Base-by-base conservation (phyloP, 2,113 vertebrate species). In the Anser cygnoides region DNA sequence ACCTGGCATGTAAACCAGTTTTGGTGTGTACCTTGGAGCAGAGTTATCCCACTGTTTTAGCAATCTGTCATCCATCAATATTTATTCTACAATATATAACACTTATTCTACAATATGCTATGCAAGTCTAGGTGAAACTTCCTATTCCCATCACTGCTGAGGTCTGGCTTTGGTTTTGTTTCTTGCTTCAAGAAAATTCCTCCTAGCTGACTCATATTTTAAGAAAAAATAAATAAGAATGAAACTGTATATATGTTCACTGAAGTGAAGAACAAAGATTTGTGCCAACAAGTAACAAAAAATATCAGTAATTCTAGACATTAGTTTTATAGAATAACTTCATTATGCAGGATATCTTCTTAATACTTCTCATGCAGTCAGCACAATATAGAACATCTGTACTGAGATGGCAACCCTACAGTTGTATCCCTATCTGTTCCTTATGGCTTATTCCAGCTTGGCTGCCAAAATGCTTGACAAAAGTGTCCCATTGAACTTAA, bases 311-410 rank as follows among this genome's bases (percentile, higher is more conserved):
- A 39, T 85, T 80, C 11, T 43, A 65, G 25, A 5, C 12, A 37
- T 78, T 77, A 77, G 74, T 85, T 80, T 39, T 26, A 72, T 50
- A 81, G 54, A 85, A 70, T 72, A 89, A 57, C n/a, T 72, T 83
- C 35, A 85, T 89, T 77, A 93, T 91, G 39, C 16, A 83, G 41
- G 76, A 43, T 73, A 73, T 70, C 65, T 94, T 96, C 87, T 92
- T 93, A 70, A 83, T 83, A 95, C 65, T 73, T 92, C 65, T 88
- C 78, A 26, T 49, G 17, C 54, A 85, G 74, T 87, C 63, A 92
- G n/a, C 37, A 90, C 39, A 90, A 80, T 67, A 80, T 19, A 67
- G n/a, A 96, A 65, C 70, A 95, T 70, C 57, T 86, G 35, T 76
- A 89, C n/a, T 39, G 91, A 92, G 41, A 79, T 6, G 71, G 55